Evolutionary conservation across 1,140 invertebrate species (phyloP).

Genomic region (Phymorhynchus buccinoides): DNA sequence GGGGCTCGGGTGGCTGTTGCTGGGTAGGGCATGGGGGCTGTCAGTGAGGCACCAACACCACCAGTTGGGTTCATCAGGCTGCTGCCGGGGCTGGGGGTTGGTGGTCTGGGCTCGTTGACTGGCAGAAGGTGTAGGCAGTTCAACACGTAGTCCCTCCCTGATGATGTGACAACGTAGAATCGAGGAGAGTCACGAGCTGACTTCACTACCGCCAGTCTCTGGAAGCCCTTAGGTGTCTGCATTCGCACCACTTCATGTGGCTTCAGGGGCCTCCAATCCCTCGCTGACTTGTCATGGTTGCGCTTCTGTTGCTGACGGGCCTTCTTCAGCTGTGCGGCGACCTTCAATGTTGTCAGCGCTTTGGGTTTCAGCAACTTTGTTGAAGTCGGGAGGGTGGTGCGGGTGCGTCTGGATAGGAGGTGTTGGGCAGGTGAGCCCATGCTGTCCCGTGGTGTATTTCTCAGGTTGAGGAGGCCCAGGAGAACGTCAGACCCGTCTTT

Average conservation of each 20-base stretch:
- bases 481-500: neutral
- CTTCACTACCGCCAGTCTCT: neutral
- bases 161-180: slow-evolving; percentile 14
- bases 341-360: neutral
- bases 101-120: slow-evolving; percentile 3
- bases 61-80: no score
- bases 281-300: neutral
- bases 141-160: neutral
- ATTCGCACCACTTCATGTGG: neutral
- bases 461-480: neutral
- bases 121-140: neutral
- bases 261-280: neutral
- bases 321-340: neutral
- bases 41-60: no score
- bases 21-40: no score
- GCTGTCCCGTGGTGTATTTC: neutral
- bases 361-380: neutral
- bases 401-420: neutral
- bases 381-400: neutral
- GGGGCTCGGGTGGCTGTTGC: no score
- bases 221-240: slow-evolving; percentile 10
- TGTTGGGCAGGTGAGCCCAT: slow-evolving; percentile 16
- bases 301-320: neutral
- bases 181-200: neutral
- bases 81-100: no score